These are phyloP conservation scores for Neosilurus mollespiculum DNA, from an alignment of 2,797 vertebrate genomes.

Conservation along the genomic window DNA sequence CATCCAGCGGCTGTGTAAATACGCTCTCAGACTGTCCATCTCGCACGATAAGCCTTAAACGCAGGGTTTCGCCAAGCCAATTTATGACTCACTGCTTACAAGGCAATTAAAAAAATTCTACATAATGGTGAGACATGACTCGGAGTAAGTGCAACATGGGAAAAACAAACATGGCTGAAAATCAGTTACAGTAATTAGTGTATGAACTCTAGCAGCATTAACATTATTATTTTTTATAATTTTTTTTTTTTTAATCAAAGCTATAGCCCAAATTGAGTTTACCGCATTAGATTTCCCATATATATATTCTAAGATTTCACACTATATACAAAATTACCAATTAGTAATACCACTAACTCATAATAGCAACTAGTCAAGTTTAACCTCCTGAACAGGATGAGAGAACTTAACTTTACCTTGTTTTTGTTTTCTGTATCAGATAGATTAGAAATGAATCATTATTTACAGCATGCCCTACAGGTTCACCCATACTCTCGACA, in stretches of 20 bases:
- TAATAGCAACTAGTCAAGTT: not conserved
- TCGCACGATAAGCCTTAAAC: conserved; percentile 26
- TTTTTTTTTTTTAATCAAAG: not conserved
- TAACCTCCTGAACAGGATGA: not conserved
- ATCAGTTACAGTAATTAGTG: not conserved
- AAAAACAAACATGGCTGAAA: not conserved
- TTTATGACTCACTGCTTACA: conserved; percentile 8
- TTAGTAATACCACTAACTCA: not conserved
- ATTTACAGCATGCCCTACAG: not conserved
- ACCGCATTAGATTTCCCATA: not conserved
- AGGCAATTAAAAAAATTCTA: conserved; percentile 18
- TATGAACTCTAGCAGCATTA: no score
- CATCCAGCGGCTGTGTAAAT: conserved; percentile 17
- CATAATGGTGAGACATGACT: not conserved
- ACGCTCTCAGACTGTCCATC: conserved; percentile 1
- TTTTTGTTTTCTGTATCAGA: not conserved
- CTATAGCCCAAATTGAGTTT: not conserved
- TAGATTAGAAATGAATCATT: not conserved
- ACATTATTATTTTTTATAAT: no score
- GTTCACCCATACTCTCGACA: not conserved
- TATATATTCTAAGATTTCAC: not conserved
- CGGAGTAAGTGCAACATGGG: no score
- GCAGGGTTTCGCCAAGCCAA: not conserved
- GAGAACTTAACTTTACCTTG: not conserved
- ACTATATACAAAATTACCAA: not conserved